A percentile compares a stretch with the other conserved stretches of the same genome.
Evolutionary conservation across 2,888 invertebrate species (phyloP).

Genomic region (Heliothis peltigera): DNA sequence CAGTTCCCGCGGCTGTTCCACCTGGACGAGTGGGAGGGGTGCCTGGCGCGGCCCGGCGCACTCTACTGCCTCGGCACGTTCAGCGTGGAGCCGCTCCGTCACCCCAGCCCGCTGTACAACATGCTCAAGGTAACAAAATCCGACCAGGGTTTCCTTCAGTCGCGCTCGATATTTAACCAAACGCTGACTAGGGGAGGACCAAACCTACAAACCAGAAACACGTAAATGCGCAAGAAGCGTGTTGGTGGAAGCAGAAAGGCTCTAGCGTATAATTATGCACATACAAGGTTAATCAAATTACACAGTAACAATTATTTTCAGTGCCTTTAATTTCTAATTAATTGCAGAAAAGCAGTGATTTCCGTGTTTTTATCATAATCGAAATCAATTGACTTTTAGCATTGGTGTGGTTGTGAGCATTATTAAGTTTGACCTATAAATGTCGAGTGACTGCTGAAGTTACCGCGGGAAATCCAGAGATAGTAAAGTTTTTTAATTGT

Average conservation of each 20-base stretch:
- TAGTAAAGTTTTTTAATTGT: no score
- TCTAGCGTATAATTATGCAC: neutral
- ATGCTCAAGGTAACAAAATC: constrained; percentile 67
- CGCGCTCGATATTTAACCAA: no score
- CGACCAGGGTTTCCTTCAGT: neutral
- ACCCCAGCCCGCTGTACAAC: constrained; percentile 63
- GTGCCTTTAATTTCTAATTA: neutral
- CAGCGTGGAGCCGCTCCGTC: constrained; percentile 62
- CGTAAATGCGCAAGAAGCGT: no score
- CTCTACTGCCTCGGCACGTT: constrained; percentile 81
- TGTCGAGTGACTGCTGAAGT: constrained; percentile 5
- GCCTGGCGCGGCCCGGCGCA: constrained; percentile 69
- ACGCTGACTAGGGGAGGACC: no score
- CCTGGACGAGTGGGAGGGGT: constrained; percentile 78
- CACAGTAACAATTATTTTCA: neutral
- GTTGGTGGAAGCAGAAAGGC: no score
- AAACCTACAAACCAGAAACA: no score
- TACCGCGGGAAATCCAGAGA: neutral
- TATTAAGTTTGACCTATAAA: constrained; percentile 11
- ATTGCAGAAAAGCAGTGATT: constrained; percentile 6
- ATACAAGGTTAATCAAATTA: neutral
- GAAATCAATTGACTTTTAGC: constrained; percentile 9
- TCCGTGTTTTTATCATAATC: constrained; percentile 3
- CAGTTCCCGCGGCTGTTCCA: constrained; percentile 78
- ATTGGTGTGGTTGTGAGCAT: neutral